These are phyloP conservation scores for Drosophila antonietae DNA, from an alignment of 2,888 invertebrate genomes.

Conservation along the genomic window DNA sequence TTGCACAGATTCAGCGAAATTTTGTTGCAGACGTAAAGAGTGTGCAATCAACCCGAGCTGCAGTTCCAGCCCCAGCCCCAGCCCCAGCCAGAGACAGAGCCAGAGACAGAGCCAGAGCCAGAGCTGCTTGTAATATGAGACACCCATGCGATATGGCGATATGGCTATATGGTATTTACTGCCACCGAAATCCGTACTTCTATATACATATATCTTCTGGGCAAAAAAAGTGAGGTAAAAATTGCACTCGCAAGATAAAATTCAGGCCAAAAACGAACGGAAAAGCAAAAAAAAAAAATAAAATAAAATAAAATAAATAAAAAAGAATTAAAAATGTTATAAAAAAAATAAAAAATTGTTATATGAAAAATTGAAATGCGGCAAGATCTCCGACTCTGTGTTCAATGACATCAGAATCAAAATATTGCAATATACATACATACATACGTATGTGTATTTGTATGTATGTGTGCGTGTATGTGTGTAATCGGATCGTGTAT, in stretches of 20 bases:
- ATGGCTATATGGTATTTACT: slow-evolving; percentile 34
- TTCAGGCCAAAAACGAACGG: slow-evolving; percentile 68
- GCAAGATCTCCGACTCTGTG: slow-evolving; percentile 48
- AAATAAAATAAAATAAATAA: neutral
- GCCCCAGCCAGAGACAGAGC: slow-evolving; percentile 21
- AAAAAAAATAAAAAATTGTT: slow-evolving; percentile 23
- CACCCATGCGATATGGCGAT: slow-evolving; percentile 35
- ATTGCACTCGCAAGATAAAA: slow-evolving; percentile 74
- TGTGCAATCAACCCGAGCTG: slow-evolving; percentile 30
- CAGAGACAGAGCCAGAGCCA: slow-evolving; percentile 21
- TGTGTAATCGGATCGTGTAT: slow-evolving; percentile 48
- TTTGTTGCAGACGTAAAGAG: slow-evolving; percentile 36
- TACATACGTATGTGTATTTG: neutral
- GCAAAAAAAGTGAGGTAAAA: slow-evolving; percentile 49
- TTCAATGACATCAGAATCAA: slow-evolving; percentile 59
- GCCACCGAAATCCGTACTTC: slow-evolving; percentile 39
- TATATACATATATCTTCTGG: slow-evolving; percentile 41
- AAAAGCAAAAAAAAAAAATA: slow-evolving; percentile 30
- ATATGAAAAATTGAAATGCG: slow-evolving; percentile 34
- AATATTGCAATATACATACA: slow-evolving; percentile 45
- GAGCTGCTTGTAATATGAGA: slow-evolving; percentile 62
- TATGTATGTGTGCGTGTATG: neutral
- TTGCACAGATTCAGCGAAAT: slow-evolving; percentile 66
- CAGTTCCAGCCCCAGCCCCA: slow-evolving; percentile 6
- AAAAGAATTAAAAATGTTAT: slow-evolving; percentile 20